Evolutionary conservation across 37 sponge, comb jelly and placozoan species (phyloP).

Genomic region (Hexactinellida sp.): DNA sequence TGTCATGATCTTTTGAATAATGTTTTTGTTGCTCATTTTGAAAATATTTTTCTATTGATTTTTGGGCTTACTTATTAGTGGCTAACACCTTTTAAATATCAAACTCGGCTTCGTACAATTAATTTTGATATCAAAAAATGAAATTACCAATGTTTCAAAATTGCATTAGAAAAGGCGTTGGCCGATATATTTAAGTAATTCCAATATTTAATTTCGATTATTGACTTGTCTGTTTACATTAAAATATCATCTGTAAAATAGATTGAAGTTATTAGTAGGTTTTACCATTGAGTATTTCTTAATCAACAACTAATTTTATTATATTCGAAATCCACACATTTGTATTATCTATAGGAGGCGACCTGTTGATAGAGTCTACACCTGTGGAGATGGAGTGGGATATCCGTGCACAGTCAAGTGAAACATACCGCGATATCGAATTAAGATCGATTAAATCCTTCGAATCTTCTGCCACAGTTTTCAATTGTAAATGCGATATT

Average conservation of each 20-base stretch:
- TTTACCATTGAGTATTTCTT: too few species aligned
- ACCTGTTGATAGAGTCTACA: not conserved
- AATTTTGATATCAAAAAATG: too few species aligned
- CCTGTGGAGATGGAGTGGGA: slow-evolving; percentile 30
- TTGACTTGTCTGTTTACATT: not conserved
- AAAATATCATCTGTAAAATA: too few species aligned
- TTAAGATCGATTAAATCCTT: slow-evolving; percentile 39
- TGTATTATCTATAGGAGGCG: too few species aligned
- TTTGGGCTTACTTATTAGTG: too few species aligned
- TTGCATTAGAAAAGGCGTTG: too few species aligned
- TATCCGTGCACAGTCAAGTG: slow-evolving; percentile 31
- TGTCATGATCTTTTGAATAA: not conserved
- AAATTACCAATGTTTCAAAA: too few species aligned
- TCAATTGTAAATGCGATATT: slow-evolving; percentile 24
- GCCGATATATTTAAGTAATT: not conserved
- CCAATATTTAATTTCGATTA: not conserved
- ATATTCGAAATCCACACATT: too few species aligned
- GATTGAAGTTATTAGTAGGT: too few species aligned
- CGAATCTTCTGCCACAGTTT: slow-evolving; percentile 39
- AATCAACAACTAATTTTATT: too few species aligned
- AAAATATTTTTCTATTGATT: not conserved
- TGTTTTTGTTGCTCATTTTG: not conserved
- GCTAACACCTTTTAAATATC: too few species aligned
- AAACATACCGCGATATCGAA: slow-evolving; percentile 23
- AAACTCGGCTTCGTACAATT: too few species aligned